Evolutionary conservation across 2,888 invertebrate genomes (phyloP).

Genomic region (Diarsia rubi): DNA sequence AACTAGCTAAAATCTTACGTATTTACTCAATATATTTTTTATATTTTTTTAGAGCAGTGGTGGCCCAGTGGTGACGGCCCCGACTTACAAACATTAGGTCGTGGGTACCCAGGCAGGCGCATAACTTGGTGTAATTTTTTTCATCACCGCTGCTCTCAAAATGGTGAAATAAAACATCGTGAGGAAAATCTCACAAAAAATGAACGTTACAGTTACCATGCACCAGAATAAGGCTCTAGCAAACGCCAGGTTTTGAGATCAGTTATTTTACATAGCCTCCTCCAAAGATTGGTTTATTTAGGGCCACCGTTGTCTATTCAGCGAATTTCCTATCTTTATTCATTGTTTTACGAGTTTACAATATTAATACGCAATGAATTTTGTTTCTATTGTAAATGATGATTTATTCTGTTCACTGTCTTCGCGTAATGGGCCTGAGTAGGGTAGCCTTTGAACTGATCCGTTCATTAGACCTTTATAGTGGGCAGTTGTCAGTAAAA

Average conservation of each 20-base stretch:
- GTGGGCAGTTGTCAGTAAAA: conserved; percentile 34
- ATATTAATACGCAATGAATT: conserved; percentile 72
- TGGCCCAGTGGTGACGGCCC: too few species aligned
- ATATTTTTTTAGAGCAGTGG: too few species aligned
- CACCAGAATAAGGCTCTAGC: conserved; percentile 59
- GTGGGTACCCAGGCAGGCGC: too few species aligned
- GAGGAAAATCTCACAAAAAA: not conserved
- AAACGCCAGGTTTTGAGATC: conserved; percentile 62
- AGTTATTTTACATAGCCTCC: conserved; percentile 68
- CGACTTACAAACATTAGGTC: too few species aligned
- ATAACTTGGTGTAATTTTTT: too few species aligned
- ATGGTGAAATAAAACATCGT: too few species aligned
- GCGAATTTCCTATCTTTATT: conserved; percentile 72
- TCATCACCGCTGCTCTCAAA: too few species aligned
- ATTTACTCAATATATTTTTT: too few species aligned
- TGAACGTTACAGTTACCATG: not conserved
- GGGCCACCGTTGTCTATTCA: conserved; percentile 67
- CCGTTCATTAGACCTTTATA: conserved; percentile 38
- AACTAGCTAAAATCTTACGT: too few species aligned
- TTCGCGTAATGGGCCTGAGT: conserved; percentile 50
- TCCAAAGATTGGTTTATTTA: conserved; percentile 70
- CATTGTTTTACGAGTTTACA: conserved; percentile 68
- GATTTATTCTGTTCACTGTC: conserved; percentile 69
- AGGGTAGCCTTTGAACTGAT: conserved; percentile 61
- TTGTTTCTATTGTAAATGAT: conserved; percentile 72